Conservation (phyloP, 2,797 vertebrate species). For the Gila robusta region DNA sequence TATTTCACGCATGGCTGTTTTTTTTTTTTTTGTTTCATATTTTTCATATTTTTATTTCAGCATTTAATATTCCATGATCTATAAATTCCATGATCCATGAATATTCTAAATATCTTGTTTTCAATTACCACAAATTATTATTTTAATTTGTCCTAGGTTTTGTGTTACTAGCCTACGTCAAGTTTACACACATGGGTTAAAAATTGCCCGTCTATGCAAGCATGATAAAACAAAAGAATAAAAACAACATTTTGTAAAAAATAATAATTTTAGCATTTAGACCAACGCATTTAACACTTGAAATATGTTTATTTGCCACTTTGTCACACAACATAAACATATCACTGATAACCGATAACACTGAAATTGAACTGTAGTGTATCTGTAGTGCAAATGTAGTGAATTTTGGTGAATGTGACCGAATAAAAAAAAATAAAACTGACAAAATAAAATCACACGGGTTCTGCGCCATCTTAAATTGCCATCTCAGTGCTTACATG, state of each 20-base stretch:
- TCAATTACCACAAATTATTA: not conserved
- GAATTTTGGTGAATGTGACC: not conserved
- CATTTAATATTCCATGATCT: not conserved
- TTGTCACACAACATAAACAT: no score
- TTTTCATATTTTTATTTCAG: no score
- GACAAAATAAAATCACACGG: not conserved
- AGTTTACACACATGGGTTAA: not conserved
- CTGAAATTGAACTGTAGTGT: no score
- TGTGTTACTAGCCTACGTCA: not conserved
- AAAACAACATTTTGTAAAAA: not conserved
- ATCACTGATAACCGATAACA: no score
- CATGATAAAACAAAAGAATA: not conserved
- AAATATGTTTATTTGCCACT: no score
- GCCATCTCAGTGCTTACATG: no score
- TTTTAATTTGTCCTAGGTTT: not conserved
- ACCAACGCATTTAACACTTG: no score
- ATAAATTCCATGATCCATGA: not conserved
- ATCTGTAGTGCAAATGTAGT: no score
- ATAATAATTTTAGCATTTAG: not conserved
- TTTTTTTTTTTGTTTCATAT: no score
- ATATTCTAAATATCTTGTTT: not conserved
- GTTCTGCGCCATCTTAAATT: not conserved
- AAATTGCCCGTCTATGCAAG: not conserved
- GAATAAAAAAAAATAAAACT: not conserved
- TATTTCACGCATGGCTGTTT: no score